Evolutionary conservation across 2,113 vertebrate genomes (phyloP), one percentile per base, ranked within the genome.

Genomic region (Lynx canadensis): DNA sequence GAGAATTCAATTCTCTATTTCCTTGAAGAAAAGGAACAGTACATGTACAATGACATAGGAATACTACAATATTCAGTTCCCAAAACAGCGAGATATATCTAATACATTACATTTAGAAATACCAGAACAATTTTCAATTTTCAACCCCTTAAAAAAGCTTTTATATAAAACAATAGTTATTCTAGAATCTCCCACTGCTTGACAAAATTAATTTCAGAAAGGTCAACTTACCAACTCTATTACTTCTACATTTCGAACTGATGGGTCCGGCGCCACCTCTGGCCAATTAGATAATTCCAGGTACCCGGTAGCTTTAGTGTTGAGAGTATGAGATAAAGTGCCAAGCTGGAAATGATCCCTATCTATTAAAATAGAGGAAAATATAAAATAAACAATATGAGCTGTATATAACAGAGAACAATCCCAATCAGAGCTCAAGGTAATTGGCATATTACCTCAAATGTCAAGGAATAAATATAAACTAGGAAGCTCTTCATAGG

Each of bases 251-350:
- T 99, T 99, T 98, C 99, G 99, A 97, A 99, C 99, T 0, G 99
- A 99, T 52, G 99, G 99, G 98, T 99, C 99, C 4, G 99, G 99
- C 3, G 99, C 99, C 82, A 99, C 99, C 57, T 98, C 98, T 6
- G 99, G 99, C 99, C 99, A 99, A 97, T 99, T 98, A 0, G 99
- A 99, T 87, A 99, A 99, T 98, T 99, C 99, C 98, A 99, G 99
- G 98, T 99, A 99, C 9, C 99, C 99, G 0, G 95, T 86, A 36
- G 99, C 99, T 99, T 99, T 99, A 91, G 96, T 98, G 93, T 99
- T 99, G 90, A 99, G 98, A 2, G 99, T 99, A 98, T 99, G 99
- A 92, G 99, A 99, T 90, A 99, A 99, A 8, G 99, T 99, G 83
- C 99, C 99, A 98, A 99, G 99, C 97, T 99, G 99, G 99, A 99